phyloP scores from a whole-genome alignment of 2,797 vertebrate species.

The Corythornis leucogaster region DNA sequence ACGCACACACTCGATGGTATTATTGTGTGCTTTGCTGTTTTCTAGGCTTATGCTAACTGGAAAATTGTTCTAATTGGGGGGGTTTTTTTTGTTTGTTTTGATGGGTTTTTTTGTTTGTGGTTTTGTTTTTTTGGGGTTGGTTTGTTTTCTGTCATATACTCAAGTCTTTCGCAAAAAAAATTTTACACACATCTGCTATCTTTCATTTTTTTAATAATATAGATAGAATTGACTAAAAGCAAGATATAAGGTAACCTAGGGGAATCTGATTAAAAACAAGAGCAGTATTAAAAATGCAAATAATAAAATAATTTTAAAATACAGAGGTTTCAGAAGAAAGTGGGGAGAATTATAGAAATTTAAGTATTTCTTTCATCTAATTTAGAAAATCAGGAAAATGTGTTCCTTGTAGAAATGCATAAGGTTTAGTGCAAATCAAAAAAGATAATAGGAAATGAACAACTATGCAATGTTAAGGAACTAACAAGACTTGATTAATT shows the following conservation, averaged over 20 bases:
- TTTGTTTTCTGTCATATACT: background rate
- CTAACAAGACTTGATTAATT: constrained; percentile 33
- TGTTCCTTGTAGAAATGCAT: background rate
- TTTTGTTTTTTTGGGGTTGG: background rate
- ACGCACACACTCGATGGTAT: constrained; percentile 34
- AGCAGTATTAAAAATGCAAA: background rate
- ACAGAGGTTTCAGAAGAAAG: background rate
- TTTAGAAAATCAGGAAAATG: background rate
- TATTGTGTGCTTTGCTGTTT: constrained; percentile 41
- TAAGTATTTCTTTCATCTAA: constrained; percentile 20
- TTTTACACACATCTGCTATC: constrained; percentile 60
- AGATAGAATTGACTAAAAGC: constrained; percentile 34
- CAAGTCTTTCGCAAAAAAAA: constrained; percentile 48
- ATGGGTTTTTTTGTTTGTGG: background rate
- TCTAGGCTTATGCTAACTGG: constrained; percentile 10
- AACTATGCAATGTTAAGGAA: background rate
- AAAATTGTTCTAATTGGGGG: constrained; percentile 69
- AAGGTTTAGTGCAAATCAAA: background rate
- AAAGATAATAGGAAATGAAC: background rate
- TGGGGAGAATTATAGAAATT: background rate
- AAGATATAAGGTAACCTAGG: background rate
- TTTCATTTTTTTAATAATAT: constrained; percentile 20
- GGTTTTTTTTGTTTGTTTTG: no score
- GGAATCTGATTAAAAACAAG: constrained; percentile 37
- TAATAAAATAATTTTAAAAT: background rate